phyloP scores from a whole-genome alignment of 2,797 vertebrate species.

The Etheostoma nigrum region DNA sequence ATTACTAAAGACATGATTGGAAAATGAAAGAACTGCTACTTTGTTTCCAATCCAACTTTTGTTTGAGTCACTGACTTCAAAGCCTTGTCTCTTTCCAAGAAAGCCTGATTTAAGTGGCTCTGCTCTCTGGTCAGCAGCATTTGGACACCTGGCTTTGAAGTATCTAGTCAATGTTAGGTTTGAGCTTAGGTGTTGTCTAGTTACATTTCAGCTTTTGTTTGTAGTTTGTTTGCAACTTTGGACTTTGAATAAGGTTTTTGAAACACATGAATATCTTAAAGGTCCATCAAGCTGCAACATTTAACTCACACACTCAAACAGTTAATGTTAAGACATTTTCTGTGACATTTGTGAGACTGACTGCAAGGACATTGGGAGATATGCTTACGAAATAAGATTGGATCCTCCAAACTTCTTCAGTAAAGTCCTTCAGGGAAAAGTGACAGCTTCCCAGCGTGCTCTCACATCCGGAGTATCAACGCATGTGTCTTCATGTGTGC shows the following conservation, averaged over 20 bases:
- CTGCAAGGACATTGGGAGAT: background rate
- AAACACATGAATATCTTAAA: background rate
- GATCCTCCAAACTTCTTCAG: too few species aligned
- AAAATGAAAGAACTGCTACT: background rate
- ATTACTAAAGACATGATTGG: background rate
- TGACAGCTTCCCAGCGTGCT: slow-evolving; percentile 33
- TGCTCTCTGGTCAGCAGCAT: background rate
- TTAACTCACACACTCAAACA: background rate
- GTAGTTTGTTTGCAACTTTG: background rate
- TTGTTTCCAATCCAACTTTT: background rate
- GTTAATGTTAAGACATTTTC: background rate
- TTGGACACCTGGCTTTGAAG: background rate
- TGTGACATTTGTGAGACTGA: background rate
- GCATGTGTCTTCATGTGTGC: background rate
- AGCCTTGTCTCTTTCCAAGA: background rate
- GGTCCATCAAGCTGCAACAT: background rate
- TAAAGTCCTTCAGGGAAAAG: slow-evolving; percentile 32
- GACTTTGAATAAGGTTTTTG: background rate
- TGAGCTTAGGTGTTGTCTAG: background rate
- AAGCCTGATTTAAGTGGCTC: background rate
- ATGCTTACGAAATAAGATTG: too few species aligned
- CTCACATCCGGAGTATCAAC: slow-evolving; percentile 21
- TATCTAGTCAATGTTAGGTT: background rate
- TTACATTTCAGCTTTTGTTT: background rate
- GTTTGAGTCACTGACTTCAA: background rate